Evolutionary conservation across 2,113 vertebrate species (phyloP).

Genomic region (Erinaceus europaeus): DNA sequence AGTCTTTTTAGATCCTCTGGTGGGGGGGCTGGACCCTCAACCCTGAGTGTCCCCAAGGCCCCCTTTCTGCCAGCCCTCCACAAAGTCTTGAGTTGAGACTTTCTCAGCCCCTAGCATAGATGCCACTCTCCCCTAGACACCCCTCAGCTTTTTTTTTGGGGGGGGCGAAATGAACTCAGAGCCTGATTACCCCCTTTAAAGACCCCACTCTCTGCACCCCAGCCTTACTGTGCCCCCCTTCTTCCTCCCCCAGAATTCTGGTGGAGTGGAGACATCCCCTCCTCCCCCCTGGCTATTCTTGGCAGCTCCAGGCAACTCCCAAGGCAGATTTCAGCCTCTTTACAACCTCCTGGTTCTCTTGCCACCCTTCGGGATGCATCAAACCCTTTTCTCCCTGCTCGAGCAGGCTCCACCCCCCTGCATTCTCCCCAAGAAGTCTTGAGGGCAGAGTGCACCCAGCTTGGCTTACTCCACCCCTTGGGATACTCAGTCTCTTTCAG

Average conservation of each 20-base stretch:
- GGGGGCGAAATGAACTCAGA: too few species aligned
- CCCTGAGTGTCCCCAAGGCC: background rate
- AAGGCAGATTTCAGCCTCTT: conserved; percentile 49
- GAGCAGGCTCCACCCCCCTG: background rate
- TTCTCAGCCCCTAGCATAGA: background rate
- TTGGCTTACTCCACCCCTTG: background rate
- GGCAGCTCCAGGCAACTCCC: conserved; percentile 22
- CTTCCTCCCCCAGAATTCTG: conserved; percentile 24
- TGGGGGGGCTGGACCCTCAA: conserved; percentile 39
- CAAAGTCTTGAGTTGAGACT: conserved; percentile 9
- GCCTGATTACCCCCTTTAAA: too few species aligned
- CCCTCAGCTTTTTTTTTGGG: too few species aligned
- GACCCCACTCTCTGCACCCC: background rate
- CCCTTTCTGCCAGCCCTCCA: background rate
- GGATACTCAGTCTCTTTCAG: conserved; percentile 31
- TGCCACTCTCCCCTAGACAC: background rate
- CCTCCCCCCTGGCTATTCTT: conserved; percentile 16
- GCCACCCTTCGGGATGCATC: background rate
- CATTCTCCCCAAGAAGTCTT: background rate
- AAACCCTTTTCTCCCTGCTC: conserved; percentile 15
- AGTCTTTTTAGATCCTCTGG: background rate
- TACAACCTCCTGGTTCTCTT: conserved; percentile 40
- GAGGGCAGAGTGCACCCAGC: background rate
- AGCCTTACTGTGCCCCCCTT: background rate
- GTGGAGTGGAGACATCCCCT: background rate